These are phyloP conservation scores for Erebia epiphron DNA, from an alignment of 2,888 invertebrate genomes.

Conservation along the genomic window DNA sequence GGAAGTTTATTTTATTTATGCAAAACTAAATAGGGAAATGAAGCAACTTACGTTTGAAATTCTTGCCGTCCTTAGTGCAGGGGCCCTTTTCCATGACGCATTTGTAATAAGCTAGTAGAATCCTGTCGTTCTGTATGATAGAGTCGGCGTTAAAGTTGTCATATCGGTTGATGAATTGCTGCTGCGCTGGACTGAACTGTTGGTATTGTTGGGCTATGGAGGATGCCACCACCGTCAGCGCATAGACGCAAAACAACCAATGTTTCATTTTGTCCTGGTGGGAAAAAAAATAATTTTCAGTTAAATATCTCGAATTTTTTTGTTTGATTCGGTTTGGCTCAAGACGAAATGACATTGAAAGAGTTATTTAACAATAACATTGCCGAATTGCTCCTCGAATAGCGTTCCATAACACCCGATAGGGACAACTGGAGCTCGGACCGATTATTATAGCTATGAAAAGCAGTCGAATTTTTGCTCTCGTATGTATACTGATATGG, in stretches of 20 bases:
- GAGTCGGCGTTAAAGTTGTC: constrained; percentile 76
- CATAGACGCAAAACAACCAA: constrained; percentile 55
- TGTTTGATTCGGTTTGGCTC: too few species aligned
- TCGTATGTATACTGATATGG: too few species aligned
- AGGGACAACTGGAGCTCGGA: too few species aligned
- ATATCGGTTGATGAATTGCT: constrained; percentile 58
- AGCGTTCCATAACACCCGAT: too few species aligned
- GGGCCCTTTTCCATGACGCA: constrained; percentile 80
- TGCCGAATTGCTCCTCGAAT: too few species aligned
- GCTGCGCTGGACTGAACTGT: constrained; percentile 1
- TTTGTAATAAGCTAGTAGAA: constrained; percentile 75
- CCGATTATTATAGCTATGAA: too few species aligned
- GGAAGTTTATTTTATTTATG: not conserved
- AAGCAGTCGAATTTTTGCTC: too few species aligned
- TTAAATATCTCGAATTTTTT: too few species aligned
- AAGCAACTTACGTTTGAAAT: constrained; percentile 70
- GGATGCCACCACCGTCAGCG: constrained; percentile 67
- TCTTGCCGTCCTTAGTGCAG: constrained; percentile 76
- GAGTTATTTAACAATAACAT: too few species aligned
- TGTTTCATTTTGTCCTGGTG: constrained; percentile 59
- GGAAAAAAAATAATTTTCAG: not conserved
- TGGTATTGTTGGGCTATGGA: constrained; percentile 55
- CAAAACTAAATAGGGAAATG: constrained; percentile 1
- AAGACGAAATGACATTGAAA: too few species aligned
- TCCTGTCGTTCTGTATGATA: constrained; percentile 72